Base-by-base conservation (phyloP, 2,113 vertebrate species). In the Brachyistius frenatus region DNA sequence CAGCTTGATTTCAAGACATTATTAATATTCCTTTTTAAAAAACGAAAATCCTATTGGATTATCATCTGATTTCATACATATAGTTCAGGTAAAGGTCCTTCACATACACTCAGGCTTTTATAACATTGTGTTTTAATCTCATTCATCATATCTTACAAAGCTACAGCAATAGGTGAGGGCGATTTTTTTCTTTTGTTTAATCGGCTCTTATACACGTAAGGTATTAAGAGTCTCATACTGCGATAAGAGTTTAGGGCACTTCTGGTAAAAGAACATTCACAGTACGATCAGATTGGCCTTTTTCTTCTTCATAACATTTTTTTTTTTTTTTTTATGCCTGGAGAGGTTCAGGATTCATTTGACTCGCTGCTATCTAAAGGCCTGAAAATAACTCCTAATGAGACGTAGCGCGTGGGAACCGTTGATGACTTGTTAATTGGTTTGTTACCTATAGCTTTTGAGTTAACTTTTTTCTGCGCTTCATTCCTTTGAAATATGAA, bases 121-220 rank as follows among this genome's bases (percentile, higher is more conserved):
- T 44, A 70, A 89, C 39, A 52, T 4, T 53, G 58, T 67, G 15
- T 76, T 84, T 70, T 80, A 44, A 83, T 81, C 66, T 62, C 49
- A 47, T 37, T 70, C 66, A 74, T 70, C 76, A 33, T 13, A 70
- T 76, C 77, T 85, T 65, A 3, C 44, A 36, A 64, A 53, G 41
- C 46, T 52, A 41, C 35, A 32, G 65, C 39, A 35, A 23, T 23
- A 23, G 23, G 23, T 23, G 23, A 70, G 60, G 69, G 30, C 54
- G 55, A 23, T 23, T 23, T 23, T 23, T 2, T 37, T 32, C 23
- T 70, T 62, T 72, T 57, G 37, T 49, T 73, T 87, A 76, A 52
- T 76, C 76, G 70, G 13, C 57, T 68, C 62, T 64, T 44, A 13
- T 57, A 35, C 37, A 36, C 46, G 44, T 30, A 36, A 37, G 65